Conservation (phyloP, 2,113 vertebrate genomes). For the Pleuronectes platessa region DNA sequence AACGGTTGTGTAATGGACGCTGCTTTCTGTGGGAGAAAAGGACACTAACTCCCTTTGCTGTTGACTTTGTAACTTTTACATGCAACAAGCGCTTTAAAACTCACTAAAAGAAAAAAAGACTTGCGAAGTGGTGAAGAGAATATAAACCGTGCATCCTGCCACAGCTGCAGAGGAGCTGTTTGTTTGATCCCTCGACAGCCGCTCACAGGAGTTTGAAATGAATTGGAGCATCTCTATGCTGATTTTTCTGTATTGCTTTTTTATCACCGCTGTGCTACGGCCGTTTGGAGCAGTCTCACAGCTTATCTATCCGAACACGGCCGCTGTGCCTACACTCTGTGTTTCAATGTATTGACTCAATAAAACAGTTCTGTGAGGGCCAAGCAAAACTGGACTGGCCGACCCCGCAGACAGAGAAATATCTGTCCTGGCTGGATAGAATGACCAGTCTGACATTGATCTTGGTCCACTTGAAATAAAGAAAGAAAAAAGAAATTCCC, state of each 20-base stretch:
- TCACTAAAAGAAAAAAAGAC: not conserved
- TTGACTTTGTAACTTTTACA: not conserved
- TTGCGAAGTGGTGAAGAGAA: constrained; percentile 4
- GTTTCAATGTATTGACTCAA: constrained; percentile 4
- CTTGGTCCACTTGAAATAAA: not conserved
- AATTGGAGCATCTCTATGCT: constrained; percentile 14
- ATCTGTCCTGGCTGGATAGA: constrained; percentile 11
- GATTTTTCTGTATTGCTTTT: not conserved
- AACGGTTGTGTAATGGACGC: too few relatives aligned
- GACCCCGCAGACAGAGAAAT: not conserved
- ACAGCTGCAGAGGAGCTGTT: constrained; percentile 12
- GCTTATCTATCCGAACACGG: constrained; percentile 25
- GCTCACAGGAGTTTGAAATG: constrained; percentile 29
- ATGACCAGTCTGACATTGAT: constrained; percentile 30
- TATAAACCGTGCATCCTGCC: not conserved
- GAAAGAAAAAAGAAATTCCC: constrained; percentile 24
- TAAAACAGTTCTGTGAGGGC: constrained; percentile 16
- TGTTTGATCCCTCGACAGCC: constrained; percentile 36
- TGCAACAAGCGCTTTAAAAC: not conserved
- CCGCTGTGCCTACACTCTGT: not conserved
- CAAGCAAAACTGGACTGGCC: constrained; percentile 1
- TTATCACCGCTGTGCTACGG: constrained; percentile 13
- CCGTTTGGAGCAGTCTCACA: constrained; percentile 21
- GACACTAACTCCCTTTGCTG: not conserved
- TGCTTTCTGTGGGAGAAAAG: not conserved